Base-by-base conservation (phyloP, 2,113 vertebrate genomes). In the Sphyrna mokarran region DNA sequence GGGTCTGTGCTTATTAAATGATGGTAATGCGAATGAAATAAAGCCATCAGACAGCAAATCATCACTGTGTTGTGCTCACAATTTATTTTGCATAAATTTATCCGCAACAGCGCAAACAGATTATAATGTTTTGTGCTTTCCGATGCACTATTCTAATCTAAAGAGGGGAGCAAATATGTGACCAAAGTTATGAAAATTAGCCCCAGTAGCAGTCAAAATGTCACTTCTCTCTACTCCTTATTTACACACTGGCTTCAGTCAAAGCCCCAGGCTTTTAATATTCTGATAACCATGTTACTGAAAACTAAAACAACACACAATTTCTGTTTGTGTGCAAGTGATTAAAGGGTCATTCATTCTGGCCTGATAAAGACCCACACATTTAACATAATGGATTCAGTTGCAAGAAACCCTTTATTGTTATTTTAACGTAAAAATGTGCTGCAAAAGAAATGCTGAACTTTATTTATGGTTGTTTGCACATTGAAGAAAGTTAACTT, bases 51-150 rank as follows among this genome's bases (percentile, higher is more conserved):
- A 76, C 8, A 29, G 13, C 68, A 72, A 43, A n/a, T 40, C 8
- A 37, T 69, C 13, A 18, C 54, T 18, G 43, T 95, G 43, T 16
- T 20, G 23, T 95, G 94, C 69, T 70, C 94, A 48, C 68, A 95
- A 10, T 95, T 95, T 95, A 95, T 95, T 94, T 95, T 95, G 94
- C 69, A 48, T 95, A 95, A 72, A 72, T 95, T 70, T 95, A 95
- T 76, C 68, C 33, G 69, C 94, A 95, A 95, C 66, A 94, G 93
- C 91, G 37, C 26, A 40, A 40, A 93, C 90, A 69, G 37, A 29
- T 95, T 95, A 95, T 72, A 72, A 72, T 54, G 69, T 95, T 72
- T 43, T 69, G 13, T 72, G 26, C 69, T 72, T 95, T 48, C 68
- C 72, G 94, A 72, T 54, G 68, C 94, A 54, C 69, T 95, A 95